Base-by-base conservation (phyloP, 2,888 invertebrate species). In the Priocnemis perturbator region DNA sequence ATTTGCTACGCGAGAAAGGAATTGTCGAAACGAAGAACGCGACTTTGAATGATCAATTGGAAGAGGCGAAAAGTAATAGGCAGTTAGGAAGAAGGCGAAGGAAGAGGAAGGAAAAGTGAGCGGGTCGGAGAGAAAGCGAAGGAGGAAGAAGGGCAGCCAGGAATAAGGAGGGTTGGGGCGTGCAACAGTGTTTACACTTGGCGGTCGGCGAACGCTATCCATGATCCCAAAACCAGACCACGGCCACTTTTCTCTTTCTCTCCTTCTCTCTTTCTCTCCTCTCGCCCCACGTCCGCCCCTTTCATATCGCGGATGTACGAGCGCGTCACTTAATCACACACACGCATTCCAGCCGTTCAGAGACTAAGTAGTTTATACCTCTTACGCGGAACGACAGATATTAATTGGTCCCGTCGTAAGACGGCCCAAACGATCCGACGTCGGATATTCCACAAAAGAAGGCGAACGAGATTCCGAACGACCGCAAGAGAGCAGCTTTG, bases 201-300 rank as follows among this genome's bases (percentile, higher is more conserved):
- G 69, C 67, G 70, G 65, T 65, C 59, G 71, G 74, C 71, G 76
- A 78, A 78, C 76, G 77, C 68, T 77, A 78, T 77, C 79, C 79
- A 71, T 77, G 84, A 83, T 81, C 76, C 73, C 73, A 78, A 81
- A 82, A 81, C 81, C 81, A 82, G 81, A 83, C 75, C 81, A 71
- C 77, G 71, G 70, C 76, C 61, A 68, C 50, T 50, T 65, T 61
- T 70, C 61, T 55, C 50, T 50, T 30, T 61, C 47, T 26, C 55
- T 48, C 52, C 20, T 44, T 58, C 63, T 45, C 26, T 30, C 47
- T n/a, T 30, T 26, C 61, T 9, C 15, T 20, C 50, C 20, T 7
- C 50, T 50, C 50, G 4, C n/a, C 17, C 50, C 50, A 50, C 50
- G 50, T n/a, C 50, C 50, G 3, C 7, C 17, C 5, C 50, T 50